phyloP scores from a whole-genome alignment of 2,888 invertebrate genomes.

The Hypselothyrea guttata region DNA sequence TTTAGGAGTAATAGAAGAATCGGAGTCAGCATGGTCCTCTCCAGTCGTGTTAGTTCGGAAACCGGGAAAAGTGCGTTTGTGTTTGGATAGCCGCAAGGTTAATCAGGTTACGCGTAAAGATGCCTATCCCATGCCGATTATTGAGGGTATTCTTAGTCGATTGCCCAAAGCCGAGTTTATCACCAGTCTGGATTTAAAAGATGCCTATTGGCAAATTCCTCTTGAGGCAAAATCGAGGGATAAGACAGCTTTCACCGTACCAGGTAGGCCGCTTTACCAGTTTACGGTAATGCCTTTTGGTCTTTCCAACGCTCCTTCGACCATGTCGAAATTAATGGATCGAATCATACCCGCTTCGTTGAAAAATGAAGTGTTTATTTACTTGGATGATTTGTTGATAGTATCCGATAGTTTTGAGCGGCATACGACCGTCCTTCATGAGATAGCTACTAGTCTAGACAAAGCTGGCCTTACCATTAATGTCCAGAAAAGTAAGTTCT shows the following conservation, averaged over 20 bases:
- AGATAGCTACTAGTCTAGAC: not conserved
- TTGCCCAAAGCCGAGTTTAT: not conserved
- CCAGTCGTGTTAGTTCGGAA: constrained; percentile 14
- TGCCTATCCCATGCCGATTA: too few species aligned
- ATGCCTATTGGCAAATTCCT: too few species aligned
- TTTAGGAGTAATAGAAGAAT: too few species aligned
- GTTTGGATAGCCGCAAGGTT: too few species aligned
- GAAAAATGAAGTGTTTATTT: not conserved
- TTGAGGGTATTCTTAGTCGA: not conserved
- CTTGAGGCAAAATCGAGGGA: not conserved
- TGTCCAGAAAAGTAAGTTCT: too few species aligned
- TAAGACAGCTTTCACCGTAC: too few species aligned
- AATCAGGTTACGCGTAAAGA: too few species aligned
- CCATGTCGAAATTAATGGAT: not conserved
- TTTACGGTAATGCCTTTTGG: constrained; percentile 6
- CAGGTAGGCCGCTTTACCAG: too few species aligned
- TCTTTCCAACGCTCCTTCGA: too few species aligned
- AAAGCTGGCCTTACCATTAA: constrained; percentile 1
- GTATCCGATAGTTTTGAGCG: constrained; percentile 2
- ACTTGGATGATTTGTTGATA: constrained; percentile 1
- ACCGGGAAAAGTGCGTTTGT: too few species aligned
- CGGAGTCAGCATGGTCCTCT: too few species aligned
- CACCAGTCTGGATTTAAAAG: not conserved
- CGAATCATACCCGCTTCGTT: not conserved
- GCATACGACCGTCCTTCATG: not conserved